Percentiles rank a stretch among this genome's conserved stretches.
phyloP scores from a whole-genome alignment of 2,888 invertebrate genomes.

The Diogma glabrata region DNA sequence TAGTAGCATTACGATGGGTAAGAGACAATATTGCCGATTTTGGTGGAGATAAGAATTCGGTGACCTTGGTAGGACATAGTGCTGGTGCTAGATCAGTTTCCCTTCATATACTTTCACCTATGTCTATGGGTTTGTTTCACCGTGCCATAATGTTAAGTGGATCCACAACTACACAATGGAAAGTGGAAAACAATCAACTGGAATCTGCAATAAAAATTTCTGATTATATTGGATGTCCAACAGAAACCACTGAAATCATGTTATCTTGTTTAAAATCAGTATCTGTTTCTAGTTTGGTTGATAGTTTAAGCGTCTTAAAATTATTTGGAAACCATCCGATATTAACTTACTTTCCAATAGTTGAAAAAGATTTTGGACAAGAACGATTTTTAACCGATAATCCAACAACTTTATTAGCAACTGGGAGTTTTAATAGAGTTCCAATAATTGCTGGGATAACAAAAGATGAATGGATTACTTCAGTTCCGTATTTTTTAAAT shows the following conservation, averaged over 20 bases:
- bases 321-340: no score
- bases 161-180: slow-evolving; percentile 40
- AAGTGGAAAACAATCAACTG: slow-evolving; percentile 39
- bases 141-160: slow-evolving; percentile 56
- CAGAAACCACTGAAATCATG: slow-evolving; percentile 25
- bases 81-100: slow-evolving; percentile 40
- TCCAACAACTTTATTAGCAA: slow-evolving; percentile 37
- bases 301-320: no score
- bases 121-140: slow-evolving; percentile 57
- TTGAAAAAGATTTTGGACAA: slow-evolving; percentile 52
- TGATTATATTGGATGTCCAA: slow-evolving; percentile 44
- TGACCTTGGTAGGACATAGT: slow-evolving; percentile 52
- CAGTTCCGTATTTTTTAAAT: neutral
- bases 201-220: slow-evolving; percentile 49
- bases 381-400: slow-evolving; percentile 40
- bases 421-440: slow-evolving; percentile 41
- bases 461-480: slow-evolving; percentile 51
- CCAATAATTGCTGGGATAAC: slow-evolving; percentile 56
- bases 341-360: no score
- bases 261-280: neutral
- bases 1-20: slow-evolving; percentile 52
- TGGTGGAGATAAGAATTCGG: slow-evolving; percentile 50
- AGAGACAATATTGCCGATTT: slow-evolving; percentile 49
- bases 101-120: slow-evolving; percentile 48
- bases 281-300: neutral